These are phyloP conservation scores for Catajapyx aquilonaris DNA, from an alignment of 1,140 invertebrate species.

Conservation along the genomic window DNA sequence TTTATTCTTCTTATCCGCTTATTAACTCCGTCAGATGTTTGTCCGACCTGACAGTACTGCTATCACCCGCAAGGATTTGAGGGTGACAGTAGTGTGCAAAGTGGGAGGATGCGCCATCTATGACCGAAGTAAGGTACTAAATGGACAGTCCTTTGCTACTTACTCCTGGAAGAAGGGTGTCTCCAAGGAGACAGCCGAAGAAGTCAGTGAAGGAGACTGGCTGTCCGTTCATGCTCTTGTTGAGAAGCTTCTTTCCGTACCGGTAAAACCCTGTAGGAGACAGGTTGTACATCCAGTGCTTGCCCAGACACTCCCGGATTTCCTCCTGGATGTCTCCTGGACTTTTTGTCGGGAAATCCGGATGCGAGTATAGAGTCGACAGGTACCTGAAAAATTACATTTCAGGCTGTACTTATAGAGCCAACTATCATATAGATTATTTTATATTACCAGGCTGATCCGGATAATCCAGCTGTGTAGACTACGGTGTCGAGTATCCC, in stretches of 20 bases:
- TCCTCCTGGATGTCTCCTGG: constrained; percentile 20
- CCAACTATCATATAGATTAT: constrained; percentile 15
- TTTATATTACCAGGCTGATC: constrained; percentile 26
- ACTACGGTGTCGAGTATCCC: constrained; percentile 22
- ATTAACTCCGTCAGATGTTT: too few species aligned
- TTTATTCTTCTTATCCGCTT: too few species aligned
- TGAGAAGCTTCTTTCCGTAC: constrained; percentile 19
- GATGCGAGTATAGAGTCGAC: constrained; percentile 20
- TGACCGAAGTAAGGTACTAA: too few species aligned
- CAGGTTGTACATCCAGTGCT: constrained; percentile 15
- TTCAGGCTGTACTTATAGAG: neutral
- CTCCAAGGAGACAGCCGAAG: constrained; percentile 26
- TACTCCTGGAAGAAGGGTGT: constrained; percentile 23
- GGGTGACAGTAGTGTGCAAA: constrained; percentile 1
- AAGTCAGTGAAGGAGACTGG: constrained; percentile 28
- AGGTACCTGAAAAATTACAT: constrained; percentile 17
- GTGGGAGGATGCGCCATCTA: too few species aligned
- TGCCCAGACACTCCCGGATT: constrained; percentile 20
- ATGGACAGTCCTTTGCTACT: constrained; percentile 7
- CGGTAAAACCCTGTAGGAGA: constrained; percentile 17
- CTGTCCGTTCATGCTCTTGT: constrained; percentile 21
- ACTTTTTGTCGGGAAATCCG: constrained; percentile 16
- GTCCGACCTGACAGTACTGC: too few species aligned
- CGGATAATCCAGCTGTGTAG: constrained; percentile 23
- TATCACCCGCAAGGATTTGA: too few species aligned